Evolutionary conservation across 2,797 vertebrate genomes (phyloP).

Genomic region (Characodon lateralis): DNA sequence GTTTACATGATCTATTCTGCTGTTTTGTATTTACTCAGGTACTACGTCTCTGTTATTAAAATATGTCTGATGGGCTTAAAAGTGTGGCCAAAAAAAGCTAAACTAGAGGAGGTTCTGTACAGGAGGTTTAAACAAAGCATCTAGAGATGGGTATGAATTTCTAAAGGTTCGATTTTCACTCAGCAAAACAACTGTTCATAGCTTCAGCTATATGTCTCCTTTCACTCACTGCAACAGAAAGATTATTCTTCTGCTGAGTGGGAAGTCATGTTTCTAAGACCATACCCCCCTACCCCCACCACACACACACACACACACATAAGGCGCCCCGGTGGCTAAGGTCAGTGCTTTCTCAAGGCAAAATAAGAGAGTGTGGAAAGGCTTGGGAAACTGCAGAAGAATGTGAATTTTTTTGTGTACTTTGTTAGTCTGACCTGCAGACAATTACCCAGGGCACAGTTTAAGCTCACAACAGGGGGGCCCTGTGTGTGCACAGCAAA

Average conservation of each 20-base stretch:
- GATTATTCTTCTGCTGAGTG: conserved; percentile 69
- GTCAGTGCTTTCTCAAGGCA: conserved; percentile 84
- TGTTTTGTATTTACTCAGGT: not conserved
- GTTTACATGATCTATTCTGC: not conserved
- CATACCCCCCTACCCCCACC: conserved; percentile 24
- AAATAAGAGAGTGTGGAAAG: conserved; percentile 75
- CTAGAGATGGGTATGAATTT: too few species aligned
- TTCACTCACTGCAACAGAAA: conserved; percentile 59
- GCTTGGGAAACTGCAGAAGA: conserved; percentile 77
- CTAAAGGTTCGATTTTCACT: not conserved
- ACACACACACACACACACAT: conserved; percentile 44
- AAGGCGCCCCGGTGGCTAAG: conserved; percentile 68
- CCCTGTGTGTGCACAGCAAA: conserved; percentile 47
- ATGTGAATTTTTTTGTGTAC: conserved; percentile 67
- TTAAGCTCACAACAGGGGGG: conserved; percentile 64
- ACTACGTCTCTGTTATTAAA: not conserved
- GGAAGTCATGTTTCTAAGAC: conserved; percentile 68
- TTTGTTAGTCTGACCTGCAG: conserved; percentile 54
- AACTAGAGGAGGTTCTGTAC: not conserved
- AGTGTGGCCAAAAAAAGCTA: not conserved
- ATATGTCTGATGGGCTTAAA: not conserved
- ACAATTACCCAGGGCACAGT: conserved; percentile 64
- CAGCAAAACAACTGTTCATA: not conserved
- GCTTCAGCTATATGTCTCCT: conserved; percentile 27
- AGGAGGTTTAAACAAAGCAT: not conserved